Evolutionary conservation across 2,797 vertebrate genomes (phyloP).

Genomic region (Mormyrus hasselquistii): DNA sequence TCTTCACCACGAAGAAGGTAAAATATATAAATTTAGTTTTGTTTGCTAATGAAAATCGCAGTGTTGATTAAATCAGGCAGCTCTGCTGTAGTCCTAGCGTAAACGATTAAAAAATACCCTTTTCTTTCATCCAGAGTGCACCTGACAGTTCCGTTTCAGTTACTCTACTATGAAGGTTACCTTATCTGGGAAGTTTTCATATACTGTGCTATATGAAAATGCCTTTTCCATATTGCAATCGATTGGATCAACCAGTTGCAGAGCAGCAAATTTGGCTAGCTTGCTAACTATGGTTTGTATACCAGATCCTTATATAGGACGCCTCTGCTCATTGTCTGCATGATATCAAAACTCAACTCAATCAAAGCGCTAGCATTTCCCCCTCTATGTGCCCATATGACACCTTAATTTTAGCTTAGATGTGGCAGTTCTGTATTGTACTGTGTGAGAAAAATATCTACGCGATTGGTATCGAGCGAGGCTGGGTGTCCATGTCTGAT

Average conservation of each 20-base stretch:
- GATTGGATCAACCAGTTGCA: slow-evolving; percentile 11
- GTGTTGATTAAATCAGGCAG: neutral
- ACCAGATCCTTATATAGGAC: neutral
- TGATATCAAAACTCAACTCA: neutral
- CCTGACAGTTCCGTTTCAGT: neutral
- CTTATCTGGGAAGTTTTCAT: neutral
- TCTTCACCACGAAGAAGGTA: slow-evolving; percentile 76
- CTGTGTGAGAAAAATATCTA: neutral
- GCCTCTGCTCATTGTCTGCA: neutral
- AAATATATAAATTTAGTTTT: slow-evolving; percentile 27
- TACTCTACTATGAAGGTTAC: neutral
- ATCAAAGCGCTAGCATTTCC: neutral
- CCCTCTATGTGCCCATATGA: neutral
- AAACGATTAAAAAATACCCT: neutral
- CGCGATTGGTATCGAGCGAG: neutral
- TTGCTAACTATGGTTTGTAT: neutral
- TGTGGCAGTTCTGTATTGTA: neutral
- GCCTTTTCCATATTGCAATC: neutral
- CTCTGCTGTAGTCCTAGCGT: neutral
- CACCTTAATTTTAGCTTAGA: neutral
- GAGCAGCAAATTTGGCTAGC: neutral
- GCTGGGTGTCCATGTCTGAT: neutral
- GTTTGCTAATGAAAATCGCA: neutral
- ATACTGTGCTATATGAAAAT: neutral
- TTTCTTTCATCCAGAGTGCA: neutral